A percentile compares a stretch with the other conserved stretches of the same genome.
Evolutionary conservation across 2,797 vertebrate species (phyloP).

Genomic region (Antrozous pallidus): DNA sequence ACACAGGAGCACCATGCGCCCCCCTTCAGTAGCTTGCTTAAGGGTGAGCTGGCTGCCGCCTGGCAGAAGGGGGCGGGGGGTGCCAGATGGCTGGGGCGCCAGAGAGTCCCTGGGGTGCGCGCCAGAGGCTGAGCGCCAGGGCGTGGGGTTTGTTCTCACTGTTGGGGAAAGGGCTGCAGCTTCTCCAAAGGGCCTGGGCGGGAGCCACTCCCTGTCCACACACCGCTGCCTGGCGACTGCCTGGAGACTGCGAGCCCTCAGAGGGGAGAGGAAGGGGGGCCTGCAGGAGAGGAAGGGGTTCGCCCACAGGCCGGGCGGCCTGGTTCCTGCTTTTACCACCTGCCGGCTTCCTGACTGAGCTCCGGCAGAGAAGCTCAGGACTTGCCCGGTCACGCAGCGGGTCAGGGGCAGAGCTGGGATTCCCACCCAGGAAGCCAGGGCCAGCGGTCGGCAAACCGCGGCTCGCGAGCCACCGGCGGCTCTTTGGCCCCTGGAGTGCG

Average conservation of each 20-base stretch:
- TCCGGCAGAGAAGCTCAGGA: neutral
- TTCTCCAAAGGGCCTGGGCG: neutral
- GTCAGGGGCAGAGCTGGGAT: neutral
- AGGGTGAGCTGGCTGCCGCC: neutral
- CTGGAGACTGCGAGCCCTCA: neutral
- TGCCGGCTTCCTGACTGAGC: neutral
- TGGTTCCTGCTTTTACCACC: neutral
- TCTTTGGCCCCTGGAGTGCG: no score
- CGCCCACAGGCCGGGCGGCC: no score
- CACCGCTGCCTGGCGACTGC: no score
- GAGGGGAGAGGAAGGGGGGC: neutral
- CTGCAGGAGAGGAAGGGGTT: neutral
- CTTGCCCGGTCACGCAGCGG: neutral
- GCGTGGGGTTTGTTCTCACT: neutral
- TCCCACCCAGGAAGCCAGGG: neutral
- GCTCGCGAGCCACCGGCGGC: no score
- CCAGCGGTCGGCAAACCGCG: no score
- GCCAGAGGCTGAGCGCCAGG: neutral
- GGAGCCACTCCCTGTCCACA: neutral
- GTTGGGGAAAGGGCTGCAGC: neutral
- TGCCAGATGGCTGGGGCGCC: neutral
- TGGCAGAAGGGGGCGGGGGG: neutral
- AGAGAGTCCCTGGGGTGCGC: neutral
- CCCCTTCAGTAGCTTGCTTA: neutral
- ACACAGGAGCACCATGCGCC: neutral